A percentile compares a stretch with the other conserved stretches of the same genome.
phyloP scores from a whole-genome alignment of 2,797 vertebrate genomes.

The Tokudaia tokunoshimensis region DNA sequence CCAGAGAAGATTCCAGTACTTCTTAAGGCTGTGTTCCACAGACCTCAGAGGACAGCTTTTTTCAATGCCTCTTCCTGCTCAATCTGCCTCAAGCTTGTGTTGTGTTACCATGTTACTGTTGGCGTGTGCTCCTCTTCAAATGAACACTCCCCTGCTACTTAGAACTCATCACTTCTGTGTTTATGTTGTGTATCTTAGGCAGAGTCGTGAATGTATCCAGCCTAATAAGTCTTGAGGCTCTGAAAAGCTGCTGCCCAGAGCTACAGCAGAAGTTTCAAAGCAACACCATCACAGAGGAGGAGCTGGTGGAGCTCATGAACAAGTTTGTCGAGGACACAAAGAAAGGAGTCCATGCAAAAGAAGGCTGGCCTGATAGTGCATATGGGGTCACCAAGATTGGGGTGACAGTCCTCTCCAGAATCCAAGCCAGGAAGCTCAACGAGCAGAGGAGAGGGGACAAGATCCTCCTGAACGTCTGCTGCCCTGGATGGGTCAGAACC shows the following conservation, averaged over 20 bases:
- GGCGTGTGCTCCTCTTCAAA: background rate
- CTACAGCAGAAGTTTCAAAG: conserved; percentile 94
- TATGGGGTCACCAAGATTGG: conserved; percentile 95
- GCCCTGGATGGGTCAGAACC: conserved; percentile 96
- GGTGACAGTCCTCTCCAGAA: conserved; percentile 95
- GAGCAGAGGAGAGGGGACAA: conserved; percentile 90
- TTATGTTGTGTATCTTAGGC: background rate
- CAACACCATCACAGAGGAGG: conserved; percentile 93
- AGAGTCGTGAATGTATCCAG: background rate
- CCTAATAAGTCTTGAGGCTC: rapidly evolving
- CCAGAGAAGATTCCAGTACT: background rate
- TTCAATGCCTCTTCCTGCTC: background rate
- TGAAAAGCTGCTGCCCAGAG: conserved; percentile 89
- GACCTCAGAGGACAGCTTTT: background rate
- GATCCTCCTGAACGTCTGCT: conserved; percentile 95
- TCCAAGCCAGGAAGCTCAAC: conserved; percentile 90
- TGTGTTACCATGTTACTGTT: background rate
- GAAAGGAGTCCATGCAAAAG: conserved; percentile 86
- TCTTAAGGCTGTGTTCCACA: background rate
- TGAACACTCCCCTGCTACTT: background rate
- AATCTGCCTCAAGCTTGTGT: background rate
- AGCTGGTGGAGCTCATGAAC: conserved; percentile 93
- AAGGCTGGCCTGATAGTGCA: conserved; percentile 92
- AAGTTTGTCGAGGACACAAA: conserved; percentile 91
- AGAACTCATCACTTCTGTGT: background rate